Evolutionary conservation across 2,113 vertebrate genomes (phyloP), one percentile per base, ranked within the genome.

Genomic region (Oostethus manadensis): DNA sequence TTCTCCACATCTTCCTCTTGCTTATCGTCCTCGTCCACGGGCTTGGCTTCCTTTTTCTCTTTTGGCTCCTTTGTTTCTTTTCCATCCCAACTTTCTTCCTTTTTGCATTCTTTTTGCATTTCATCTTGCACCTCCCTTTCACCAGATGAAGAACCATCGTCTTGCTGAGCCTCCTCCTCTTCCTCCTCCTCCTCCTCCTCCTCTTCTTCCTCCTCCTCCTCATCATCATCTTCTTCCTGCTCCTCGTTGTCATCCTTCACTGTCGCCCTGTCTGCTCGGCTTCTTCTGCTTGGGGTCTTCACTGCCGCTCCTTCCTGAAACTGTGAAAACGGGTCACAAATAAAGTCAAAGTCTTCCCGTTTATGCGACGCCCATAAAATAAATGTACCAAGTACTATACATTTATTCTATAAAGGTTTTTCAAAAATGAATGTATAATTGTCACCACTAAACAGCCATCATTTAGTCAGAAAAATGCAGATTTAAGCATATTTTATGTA

Each of bases 51-150:
- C 77, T 90, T 94, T 71, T 92, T 94, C 66, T 95, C 93, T 84
- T 94, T 95, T 42, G 60, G 66, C 77, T 94, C 89, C 77, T 93
- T 94, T 64, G 88, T 85, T 62, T 95, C 93, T 88, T 94, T 97
- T 66, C 86, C 84, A 64, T 97, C 93, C 69, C 89, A 92, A 73
- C 84, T 89, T 51, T 93, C 89, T 57, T 94, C 90, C 74, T 90
- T 93, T 88, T 91, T 95, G 72, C 83, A 83, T 83, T 91, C 92
- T 85, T 89, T 95, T 87, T 86, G 93, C 56, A 89, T 87, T 80
- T 88, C 92, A 74, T 84, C 88, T 86, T 86, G 93, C 75, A 87
- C 23, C 33, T 89, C 89, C 42, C 90, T 90, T 73, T 96, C 94
- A 86, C 79, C 93, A 83, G 88, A 92, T 85, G 83, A 78, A 43